Percentiles rank a stretch among this genome's conserved stretches.
Conservation (phyloP, 1,140 invertebrate genomes). For the Drosophila grimshawi region DNA sequence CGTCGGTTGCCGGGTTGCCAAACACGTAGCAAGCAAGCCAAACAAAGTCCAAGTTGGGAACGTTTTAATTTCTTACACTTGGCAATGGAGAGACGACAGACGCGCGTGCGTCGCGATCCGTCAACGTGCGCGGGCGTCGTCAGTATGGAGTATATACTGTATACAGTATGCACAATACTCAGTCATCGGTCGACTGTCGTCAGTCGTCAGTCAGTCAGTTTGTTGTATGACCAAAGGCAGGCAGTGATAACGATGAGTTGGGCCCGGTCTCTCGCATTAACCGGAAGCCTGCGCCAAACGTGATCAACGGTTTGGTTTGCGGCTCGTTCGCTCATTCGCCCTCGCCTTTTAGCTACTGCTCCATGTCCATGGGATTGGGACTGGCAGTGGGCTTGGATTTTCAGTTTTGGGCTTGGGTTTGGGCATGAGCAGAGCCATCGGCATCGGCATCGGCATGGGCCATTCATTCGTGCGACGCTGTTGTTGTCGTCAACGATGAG, state of each 20-base stretch:
- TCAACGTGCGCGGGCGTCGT: conserved; percentile 77
- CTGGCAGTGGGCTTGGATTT: conserved; percentile 17
- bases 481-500: conserved; percentile 73
- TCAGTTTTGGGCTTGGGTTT: conserved; percentile 19
- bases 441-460: conserved; percentile 45
- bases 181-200: conserved; percentile 48
- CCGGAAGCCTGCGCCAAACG: conserved; percentile 84
- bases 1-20: conserved; percentile 66
- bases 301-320: conserved; percentile 81
- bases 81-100: conserved; percentile 52
- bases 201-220: conserved; percentile 27
- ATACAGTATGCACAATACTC: not conserved
- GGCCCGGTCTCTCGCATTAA: conserved; percentile 60
- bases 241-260: conserved; percentile 51
- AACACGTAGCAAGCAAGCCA: conserved; percentile 72
- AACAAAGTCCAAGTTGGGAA: conserved; percentile 81
- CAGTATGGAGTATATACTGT: not conserved
- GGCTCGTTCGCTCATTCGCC: conserved; percentile 53
- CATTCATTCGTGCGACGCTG: conserved; percentile 73
- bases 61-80: conserved; percentile 82
- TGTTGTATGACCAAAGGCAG: conserved; percentile 52
- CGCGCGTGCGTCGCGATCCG: conserved; percentile 77
- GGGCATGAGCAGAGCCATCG: not conserved
- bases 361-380: conserved; percentile 46
- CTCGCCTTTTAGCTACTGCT: conserved; percentile 51